Evolutionary conservation across 1,140 invertebrate species (phyloP), one percentile per base, ranked within the genome.

Genomic region (Trachelipus rathkii): DNA sequence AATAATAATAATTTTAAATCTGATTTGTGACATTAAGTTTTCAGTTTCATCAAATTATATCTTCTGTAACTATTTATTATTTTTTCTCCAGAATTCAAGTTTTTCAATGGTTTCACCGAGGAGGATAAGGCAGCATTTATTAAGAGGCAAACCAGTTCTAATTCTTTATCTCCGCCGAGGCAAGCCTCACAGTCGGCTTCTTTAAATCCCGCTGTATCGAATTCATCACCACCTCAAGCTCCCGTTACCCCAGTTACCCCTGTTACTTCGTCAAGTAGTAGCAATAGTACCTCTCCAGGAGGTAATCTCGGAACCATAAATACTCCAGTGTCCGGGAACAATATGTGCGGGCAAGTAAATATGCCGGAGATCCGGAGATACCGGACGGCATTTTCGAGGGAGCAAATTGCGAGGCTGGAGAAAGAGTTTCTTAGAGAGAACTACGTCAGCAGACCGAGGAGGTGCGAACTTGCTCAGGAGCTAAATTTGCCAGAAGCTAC

Each of bases 381-480:
- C 84, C 88, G 98, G 33, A 99, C 98, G 0, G 97, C 97, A 0
- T 99, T 99, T 86, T 97, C 95, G 0, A 88, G 96, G 44, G 97
- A 99, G 83, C 98, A 99, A 85, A 86, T 99, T 21, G 89, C 88
- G 0, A 87, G 94, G 53, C 86, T 99, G n/a, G 98, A 99, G 85
- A 95, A 96, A 83, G 98, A 99, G 85, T 99, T 99, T 84, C 89
- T 90, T 83, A 92, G 94, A 82, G 98, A 99, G 86, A 99, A 98
- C 86, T 99, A 99, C 84, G 96, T 99, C 0, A 97, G 95, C 0
- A 86, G 97, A 72, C 96, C 97, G 0, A 89, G 95, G 78, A 87
- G 98, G 78, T 97, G 95, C 84, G 97, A 99, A 85, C 85, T 99
- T 15, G 97, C 98, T 0, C 89, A 93, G 5, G 92, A 96, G 82